Conservation (phyloP, 30 jellyfish, hydroid and myxozoan genomes). For the Aurelia coerulea region DNA sequence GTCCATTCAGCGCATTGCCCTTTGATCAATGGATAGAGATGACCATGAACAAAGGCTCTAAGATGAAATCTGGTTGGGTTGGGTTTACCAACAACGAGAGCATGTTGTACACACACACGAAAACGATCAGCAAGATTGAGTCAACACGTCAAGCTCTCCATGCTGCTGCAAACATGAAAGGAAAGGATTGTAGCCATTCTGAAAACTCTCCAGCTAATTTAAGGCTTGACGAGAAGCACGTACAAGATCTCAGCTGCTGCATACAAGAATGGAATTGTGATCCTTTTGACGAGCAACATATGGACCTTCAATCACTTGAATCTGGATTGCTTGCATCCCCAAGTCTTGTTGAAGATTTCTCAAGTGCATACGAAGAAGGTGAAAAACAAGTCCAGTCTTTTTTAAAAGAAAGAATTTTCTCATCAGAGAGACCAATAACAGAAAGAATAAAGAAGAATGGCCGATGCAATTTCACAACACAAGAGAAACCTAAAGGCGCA, state of each 20-base stretch:
- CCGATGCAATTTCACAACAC: no score
- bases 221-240: constrained; percentile 41
- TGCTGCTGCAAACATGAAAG: constrained; percentile 23
- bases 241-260: background rate
- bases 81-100: constrained; percentile 25
- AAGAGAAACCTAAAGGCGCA: no score
- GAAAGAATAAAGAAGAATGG: background rate
- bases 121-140: constrained; percentile 20
- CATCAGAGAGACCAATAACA: background rate
- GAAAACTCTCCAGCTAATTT: constrained; percentile 15
- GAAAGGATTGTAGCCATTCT: constrained; percentile 9
- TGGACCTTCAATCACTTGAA: no score
- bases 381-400: no score
- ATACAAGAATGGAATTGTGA: no score
- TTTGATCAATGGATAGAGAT: constrained; percentile 54
- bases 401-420: no score
- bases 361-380: no score
- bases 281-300: no score
- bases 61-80: constrained; percentile 49
- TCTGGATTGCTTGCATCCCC: no score
- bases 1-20: constrained; percentile 29
- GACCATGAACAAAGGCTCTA: no score
- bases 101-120: constrained; percentile 16
- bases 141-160: constrained; percentile 34
- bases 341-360: no score